Evolutionary conservation across 2,888 invertebrate genomes (phyloP).

Genomic region (Branchipolynoe longqiensis): DNA sequence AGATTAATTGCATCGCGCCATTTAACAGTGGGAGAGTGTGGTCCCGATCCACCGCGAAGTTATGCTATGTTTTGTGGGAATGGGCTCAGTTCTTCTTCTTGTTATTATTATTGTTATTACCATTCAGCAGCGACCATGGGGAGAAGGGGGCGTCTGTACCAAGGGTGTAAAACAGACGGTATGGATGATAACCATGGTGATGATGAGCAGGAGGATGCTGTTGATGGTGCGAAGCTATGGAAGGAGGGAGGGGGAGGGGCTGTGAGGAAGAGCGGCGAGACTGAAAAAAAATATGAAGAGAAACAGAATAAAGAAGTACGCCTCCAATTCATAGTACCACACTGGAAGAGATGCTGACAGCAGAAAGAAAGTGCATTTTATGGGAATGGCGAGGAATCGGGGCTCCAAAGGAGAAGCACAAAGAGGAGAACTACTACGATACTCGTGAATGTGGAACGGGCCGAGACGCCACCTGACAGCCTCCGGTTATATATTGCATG

Average conservation of each 20-base stretch:
- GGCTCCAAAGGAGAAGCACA: neutral
- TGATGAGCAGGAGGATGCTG: neutral
- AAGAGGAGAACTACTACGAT: neutral
- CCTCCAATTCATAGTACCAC: neutral
- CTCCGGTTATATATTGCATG: neutral
- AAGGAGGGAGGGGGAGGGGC: too few species aligned
- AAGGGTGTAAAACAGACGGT: neutral
- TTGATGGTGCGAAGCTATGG: neutral
- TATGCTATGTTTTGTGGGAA: too few species aligned
- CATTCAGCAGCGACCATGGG: too few species aligned
- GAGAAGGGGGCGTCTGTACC: too few species aligned
- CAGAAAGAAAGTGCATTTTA: neutral
- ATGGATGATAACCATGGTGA: neutral
- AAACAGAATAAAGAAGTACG: too few species aligned
- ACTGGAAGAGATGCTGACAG: too few species aligned
- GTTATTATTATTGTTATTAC: too few species aligned
- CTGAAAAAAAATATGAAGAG: too few species aligned
- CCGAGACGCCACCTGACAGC: neutral
- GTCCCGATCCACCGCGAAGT: neutral
- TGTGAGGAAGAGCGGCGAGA: too few species aligned
- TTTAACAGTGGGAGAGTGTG: neutral
- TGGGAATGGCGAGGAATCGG: neutral
- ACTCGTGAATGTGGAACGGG: neutral
- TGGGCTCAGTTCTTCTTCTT: too few species aligned
- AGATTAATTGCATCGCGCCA: conserved; percentile 21